phyloP scores from a whole-genome alignment of 1,140 invertebrate genomes.

The Bombus balteatus region DNA sequence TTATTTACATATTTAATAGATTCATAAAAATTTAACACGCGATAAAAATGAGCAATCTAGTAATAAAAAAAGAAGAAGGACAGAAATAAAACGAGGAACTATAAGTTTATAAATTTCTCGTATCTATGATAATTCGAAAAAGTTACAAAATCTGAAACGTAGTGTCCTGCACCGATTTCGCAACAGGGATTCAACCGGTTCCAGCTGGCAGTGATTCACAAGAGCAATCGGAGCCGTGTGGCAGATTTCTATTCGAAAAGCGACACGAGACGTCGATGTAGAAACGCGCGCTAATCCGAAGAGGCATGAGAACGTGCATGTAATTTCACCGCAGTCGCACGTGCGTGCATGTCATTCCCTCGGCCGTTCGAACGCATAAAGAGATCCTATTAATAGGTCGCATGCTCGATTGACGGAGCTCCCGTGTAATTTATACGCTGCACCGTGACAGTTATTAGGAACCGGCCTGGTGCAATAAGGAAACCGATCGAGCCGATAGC shows the following conservation, averaged over 20 bases:
- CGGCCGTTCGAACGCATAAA: conserved; percentile 41
- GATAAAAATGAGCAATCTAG: too few relatives aligned
- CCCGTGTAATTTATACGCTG: conserved; percentile 46
- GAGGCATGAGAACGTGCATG: conserved; percentile 37
- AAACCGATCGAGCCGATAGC: conserved; percentile 41
- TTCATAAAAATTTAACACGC: too few relatives aligned
- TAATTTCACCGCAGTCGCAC: conserved; percentile 46
- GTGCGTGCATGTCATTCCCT: conserved; percentile 53
- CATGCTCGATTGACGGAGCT: conserved; percentile 47
- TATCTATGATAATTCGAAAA: neutral
- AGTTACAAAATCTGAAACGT: neutral
- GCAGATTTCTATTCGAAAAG: conserved; percentile 18
- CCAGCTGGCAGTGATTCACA: conserved; percentile 15
- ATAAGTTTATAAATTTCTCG: neutral
- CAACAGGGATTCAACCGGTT: neutral
- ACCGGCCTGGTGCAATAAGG: conserved; percentile 45
- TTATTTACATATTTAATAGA: too few relatives aligned
- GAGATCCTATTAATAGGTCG: conserved; percentile 57
- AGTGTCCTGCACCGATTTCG: neutral
- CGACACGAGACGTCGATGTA: conserved; percentile 13
- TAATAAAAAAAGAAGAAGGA: too few relatives aligned
- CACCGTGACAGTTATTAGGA: conserved; percentile 51
- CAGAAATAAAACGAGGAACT: too few relatives aligned
- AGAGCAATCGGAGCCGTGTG: neutral
- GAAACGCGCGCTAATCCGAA: conserved; percentile 41